Conservation (phyloP, 2,888 invertebrate species). For the Plebejus argus region DNA sequence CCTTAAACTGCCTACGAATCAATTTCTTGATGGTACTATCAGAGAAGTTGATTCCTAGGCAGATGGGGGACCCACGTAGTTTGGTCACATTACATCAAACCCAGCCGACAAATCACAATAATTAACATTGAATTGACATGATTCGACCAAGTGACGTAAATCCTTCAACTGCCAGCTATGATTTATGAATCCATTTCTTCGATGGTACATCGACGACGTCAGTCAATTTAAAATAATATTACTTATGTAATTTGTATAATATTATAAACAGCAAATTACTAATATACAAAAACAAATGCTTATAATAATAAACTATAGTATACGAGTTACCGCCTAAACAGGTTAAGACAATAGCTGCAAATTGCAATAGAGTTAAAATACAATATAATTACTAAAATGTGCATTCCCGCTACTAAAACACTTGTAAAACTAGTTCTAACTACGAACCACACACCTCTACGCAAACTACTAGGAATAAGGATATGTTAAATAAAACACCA, state of each 20-base stretch:
- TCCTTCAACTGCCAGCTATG: too few relatives aligned
- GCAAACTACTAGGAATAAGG: slow-evolving; percentile 37
- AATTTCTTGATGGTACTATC: too few relatives aligned
- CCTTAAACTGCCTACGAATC: too few relatives aligned
- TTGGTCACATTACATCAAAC: too few relatives aligned
- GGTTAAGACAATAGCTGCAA: neutral
- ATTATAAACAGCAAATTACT: neutral
- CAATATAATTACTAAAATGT: neutral
- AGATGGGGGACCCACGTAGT: too few relatives aligned
- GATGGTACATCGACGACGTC: neutral
- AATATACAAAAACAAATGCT: neutral
- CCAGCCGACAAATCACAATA: too few relatives aligned
- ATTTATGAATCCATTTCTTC: too few relatives aligned
- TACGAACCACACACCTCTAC: slow-evolving; percentile 42
- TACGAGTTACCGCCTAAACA: neutral
- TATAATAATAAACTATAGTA: neutral
- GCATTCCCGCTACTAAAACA: slow-evolving; percentile 17
- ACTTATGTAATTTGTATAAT: neutral
- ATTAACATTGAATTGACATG: too few relatives aligned
- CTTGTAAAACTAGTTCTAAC: neutral
- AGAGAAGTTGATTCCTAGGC: too few relatives aligned
- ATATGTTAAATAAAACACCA: slow-evolving; percentile 47
- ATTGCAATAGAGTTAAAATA: neutral
- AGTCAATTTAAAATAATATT: neutral
- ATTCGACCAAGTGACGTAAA: too few relatives aligned